phyloP scores from a whole-genome alignment of 2,797 vertebrate genomes.

The Neosalanx taihuensis region DNA sequence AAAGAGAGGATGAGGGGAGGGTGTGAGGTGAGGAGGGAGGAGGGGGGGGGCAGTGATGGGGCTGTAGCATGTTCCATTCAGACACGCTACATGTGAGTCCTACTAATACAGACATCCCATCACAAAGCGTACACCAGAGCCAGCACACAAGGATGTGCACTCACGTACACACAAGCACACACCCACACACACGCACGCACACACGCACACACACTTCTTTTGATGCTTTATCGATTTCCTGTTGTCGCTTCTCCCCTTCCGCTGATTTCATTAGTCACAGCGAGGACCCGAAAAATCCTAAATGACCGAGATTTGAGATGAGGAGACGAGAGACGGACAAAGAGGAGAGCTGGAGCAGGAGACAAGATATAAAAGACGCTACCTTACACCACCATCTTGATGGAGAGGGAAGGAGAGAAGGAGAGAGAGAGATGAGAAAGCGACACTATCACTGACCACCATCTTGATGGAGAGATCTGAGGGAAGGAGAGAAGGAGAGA shows the following conservation, averaged over 20 bases:
- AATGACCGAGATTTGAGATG: too few species aligned
- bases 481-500: not conserved
- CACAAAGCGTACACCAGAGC: not conserved
- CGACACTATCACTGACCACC: too few species aligned
- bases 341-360: too few species aligned
- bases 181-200: constrained; percentile 13
- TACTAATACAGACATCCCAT: not conserved
- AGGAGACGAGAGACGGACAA: too few species aligned
- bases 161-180: not conserved
- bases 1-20: not conserved
- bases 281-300: constrained; percentile 56
- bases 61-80: too few species aligned
- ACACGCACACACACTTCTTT: not conserved
- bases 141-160: constrained; percentile 9
- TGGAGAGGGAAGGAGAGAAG: too few species aligned
- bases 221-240: constrained; percentile 51
- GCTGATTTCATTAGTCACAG: constrained; percentile 64
- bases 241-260: constrained; percentile 49
- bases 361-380: too few species aligned
- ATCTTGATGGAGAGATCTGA: constrained; percentile 47
- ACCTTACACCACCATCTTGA: too few species aligned
- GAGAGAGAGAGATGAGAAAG: too few species aligned
- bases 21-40: not conserved
- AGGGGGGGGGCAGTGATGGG: too few species aligned
- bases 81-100: not conserved